Conservation (phyloP, 2,113 vertebrate genomes). For the Gymnocephalus cernua region DNA sequence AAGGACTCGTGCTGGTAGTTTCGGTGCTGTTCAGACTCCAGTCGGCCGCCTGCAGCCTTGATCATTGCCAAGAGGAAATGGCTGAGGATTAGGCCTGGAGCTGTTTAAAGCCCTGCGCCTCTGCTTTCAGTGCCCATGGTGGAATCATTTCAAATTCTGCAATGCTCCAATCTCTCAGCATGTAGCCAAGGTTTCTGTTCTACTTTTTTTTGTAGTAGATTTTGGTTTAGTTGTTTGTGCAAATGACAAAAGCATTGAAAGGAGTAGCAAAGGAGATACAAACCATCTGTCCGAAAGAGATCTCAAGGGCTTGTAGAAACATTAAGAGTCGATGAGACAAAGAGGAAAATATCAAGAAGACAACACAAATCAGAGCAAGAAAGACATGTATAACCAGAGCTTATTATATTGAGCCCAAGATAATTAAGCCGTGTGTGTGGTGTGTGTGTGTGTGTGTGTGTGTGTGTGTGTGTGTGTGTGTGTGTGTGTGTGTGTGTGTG, state of each 20-base stretch:
- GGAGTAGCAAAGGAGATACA: conserved; percentile 18
- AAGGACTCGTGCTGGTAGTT: conserved; percentile 40
- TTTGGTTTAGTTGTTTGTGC: conserved; percentile 48
- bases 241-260: conserved; percentile 44
- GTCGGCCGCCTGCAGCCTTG: conserved; percentile 56
- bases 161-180: conserved; percentile 48
- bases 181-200: conserved; percentile 2
- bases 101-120: conserved; percentile 69
- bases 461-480: neutral
- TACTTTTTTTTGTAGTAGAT: neutral
- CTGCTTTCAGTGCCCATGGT: conserved; percentile 53
- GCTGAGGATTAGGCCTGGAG: conserved; percentile 74
- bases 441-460: neutral
- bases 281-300: conserved; percentile 41
- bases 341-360: conserved; percentile 18
- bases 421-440: neutral
- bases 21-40: conserved; percentile 42
- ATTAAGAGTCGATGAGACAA: conserved; percentile 21
- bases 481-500: neutral
- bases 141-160: conserved; percentile 58
- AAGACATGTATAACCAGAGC: neutral
- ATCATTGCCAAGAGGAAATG: conserved; percentile 77
- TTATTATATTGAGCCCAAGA: conserved; percentile 9
- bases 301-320: conserved; percentile 24
- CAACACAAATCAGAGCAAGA: conserved; percentile 7